phyloP scores from a whole-genome alignment of 2,888 invertebrate genomes.

The Eremobia ochroleuca region DNA sequence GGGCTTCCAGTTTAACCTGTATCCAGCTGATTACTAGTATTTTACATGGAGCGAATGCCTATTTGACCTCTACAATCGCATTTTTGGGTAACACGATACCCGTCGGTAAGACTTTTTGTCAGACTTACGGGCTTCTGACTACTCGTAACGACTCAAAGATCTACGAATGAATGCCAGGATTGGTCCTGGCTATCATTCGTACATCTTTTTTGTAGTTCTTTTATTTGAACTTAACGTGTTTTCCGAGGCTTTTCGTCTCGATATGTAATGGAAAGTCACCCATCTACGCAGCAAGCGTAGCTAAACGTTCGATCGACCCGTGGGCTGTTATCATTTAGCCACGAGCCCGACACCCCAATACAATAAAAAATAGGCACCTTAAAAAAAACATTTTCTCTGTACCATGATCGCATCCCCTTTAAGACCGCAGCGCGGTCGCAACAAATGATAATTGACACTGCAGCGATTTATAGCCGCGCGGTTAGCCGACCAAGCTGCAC shows the following conservation, averaged over 20 bases:
- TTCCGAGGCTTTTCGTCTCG: background rate
- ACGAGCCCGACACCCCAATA: no score
- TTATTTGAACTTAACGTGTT: no score
- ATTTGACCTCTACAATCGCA: no score
- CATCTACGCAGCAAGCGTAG: background rate
- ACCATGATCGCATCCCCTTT: constrained; percentile 53
- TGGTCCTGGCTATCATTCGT: no score
- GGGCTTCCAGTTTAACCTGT: no score
- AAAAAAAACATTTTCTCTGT: background rate
- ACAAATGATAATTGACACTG: constrained; percentile 81
- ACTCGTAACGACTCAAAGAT: background rate
- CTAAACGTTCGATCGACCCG: background rate
- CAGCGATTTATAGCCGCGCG: constrained; percentile 72
- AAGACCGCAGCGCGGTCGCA: constrained; percentile 61
- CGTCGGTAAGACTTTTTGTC: no score
- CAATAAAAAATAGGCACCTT: no score
- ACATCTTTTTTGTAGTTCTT: no score
- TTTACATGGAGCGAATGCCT: no score
- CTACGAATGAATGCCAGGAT: no score
- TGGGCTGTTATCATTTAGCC: background rate
- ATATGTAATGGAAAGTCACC: background rate
- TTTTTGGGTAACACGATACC: no score
- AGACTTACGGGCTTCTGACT: background rate
- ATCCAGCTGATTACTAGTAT: no score
- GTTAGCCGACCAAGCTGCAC: constrained; percentile 54